A percentile compares a stretch with the other conserved stretches of the same genome.
Conservation (phyloP, 2,888 invertebrate genomes). For the Macrosoma leucophasiata region DNA sequence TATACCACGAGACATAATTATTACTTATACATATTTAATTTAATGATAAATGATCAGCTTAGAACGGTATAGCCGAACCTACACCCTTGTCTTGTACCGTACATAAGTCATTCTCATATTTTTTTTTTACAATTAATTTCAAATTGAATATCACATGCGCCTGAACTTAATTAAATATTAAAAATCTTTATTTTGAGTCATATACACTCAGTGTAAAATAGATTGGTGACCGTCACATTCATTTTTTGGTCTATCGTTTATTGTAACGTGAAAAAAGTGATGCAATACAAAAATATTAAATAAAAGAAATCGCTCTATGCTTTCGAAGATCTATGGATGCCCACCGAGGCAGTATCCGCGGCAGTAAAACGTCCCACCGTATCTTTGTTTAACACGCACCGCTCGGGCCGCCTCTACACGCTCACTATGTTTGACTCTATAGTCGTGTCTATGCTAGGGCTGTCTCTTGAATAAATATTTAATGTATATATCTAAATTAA, state of each 20-base stretch:
- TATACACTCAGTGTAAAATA: slow-evolving; percentile 3
- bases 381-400: slow-evolving; percentile 34
- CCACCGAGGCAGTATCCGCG: slow-evolving; percentile 40
- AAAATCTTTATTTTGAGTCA: slow-evolving; percentile 1
- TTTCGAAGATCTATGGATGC: slow-evolving; percentile 26
- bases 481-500: too few species aligned
- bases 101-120: too few species aligned
- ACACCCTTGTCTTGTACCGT: too few species aligned
- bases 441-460: too few species aligned
- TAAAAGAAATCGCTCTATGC: slow-evolving; percentile 16
- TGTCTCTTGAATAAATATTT: too few species aligned
- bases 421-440: too few species aligned
- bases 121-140: too few species aligned
- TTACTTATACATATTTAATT: too few species aligned
- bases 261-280: neutral
- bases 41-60: too few species aligned
- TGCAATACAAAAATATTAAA: neutral
- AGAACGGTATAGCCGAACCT: too few species aligned
- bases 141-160: neutral
- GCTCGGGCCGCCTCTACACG: too few species aligned
- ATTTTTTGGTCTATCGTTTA: neutral
- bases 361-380: slow-evolving; percentile 32
- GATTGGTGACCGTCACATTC: neutral
- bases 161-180: neutral
- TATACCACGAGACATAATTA: too few species aligned